phyloP scores from a whole-genome alignment of 2,113 vertebrate genomes.

The Spheniscus mendiculus region DNA sequence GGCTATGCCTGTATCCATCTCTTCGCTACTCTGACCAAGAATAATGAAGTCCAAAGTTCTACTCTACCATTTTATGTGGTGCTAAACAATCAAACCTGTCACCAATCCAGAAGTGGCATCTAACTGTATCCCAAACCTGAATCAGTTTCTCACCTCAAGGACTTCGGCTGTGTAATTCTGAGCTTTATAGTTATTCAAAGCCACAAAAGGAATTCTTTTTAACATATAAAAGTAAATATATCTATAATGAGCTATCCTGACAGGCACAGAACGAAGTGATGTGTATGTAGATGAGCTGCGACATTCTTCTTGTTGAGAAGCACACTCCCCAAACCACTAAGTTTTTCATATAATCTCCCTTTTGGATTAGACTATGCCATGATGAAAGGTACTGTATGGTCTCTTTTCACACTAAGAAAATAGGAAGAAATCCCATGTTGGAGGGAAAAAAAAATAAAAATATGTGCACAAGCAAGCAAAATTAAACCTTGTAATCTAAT shows the following conservation, averaged over 20 bases:
- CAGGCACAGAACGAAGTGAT: neutral
- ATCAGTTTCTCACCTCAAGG: neutral
- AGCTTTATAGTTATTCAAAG: neutral
- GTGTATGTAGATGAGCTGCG: neutral
- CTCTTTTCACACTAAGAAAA: neutral
- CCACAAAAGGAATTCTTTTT: neutral
- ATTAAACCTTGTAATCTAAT: neutral
- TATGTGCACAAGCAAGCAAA: neutral
- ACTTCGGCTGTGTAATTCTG: neutral
- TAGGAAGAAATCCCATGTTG: neutral
- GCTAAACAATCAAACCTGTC: neutral
- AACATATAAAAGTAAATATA: neutral
- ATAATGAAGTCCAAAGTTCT: rapidly evolving
- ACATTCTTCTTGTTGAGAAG: neutral
- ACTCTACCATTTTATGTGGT: rapidly evolving
- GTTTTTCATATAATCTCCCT: neutral
- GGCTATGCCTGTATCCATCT: rapidly evolving
- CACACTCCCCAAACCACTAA: neutral
- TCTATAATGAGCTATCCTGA: neutral
- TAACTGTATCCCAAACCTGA: neutral
- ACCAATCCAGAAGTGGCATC: neutral
- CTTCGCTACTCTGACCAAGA: rapidly evolving
- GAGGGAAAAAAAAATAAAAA: neutral
- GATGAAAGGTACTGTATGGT: neutral
- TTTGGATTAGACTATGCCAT: neutral